Evolutionary conservation across 2,113 vertebrate species (phyloP).

Genomic region (Jaculus jaculus): DNA sequence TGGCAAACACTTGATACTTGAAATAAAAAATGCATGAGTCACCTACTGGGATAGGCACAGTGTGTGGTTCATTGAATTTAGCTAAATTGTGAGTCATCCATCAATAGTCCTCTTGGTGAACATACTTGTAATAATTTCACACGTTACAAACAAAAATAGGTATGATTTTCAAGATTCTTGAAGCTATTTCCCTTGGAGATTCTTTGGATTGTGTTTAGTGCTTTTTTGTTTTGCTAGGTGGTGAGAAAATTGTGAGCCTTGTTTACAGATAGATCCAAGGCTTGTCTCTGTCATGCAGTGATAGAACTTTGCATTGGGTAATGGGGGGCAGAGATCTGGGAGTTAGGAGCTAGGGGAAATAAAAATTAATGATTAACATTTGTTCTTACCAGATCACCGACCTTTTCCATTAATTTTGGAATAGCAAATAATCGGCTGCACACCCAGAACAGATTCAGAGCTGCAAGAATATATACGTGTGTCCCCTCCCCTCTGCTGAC

Average conservation of each 20-base stretch:
- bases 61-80: slow-evolving; percentile 91
- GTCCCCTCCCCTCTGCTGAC: background rate
- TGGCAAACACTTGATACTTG: slow-evolving; percentile 89
- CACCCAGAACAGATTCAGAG: background rate
- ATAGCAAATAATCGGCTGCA: background rate
- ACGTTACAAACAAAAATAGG: slow-evolving; percentile 86
- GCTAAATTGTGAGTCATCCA: slow-evolving; percentile 89
- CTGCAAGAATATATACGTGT: background rate
- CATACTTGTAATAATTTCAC: slow-evolving; percentile 88
- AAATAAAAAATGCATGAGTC: slow-evolving; percentile 89
- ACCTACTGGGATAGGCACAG: slow-evolving; percentile 87
- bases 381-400: background rate
- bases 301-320: slow-evolving; percentile 3
- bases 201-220: slow-evolving; percentile 77
- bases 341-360: background rate
- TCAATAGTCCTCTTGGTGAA: slow-evolving; percentile 87
- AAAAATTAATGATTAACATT: background rate
- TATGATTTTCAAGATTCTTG: slow-evolving; percentile 85
- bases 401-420: slow-evolving; percentile 19
- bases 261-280: slow-evolving; percentile 53
- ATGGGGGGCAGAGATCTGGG: background rate
- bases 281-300: background rate
- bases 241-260: slow-evolving; percentile 74
- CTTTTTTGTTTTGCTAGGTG: slow-evolving; percentile 64
- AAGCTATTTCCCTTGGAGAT: slow-evolving; percentile 79